A percentile compares a stretch with the other conserved stretches of the same genome.
Conservation (phyloP, 2,113 vertebrate genomes). For the Urocitellus parryii region DNA sequence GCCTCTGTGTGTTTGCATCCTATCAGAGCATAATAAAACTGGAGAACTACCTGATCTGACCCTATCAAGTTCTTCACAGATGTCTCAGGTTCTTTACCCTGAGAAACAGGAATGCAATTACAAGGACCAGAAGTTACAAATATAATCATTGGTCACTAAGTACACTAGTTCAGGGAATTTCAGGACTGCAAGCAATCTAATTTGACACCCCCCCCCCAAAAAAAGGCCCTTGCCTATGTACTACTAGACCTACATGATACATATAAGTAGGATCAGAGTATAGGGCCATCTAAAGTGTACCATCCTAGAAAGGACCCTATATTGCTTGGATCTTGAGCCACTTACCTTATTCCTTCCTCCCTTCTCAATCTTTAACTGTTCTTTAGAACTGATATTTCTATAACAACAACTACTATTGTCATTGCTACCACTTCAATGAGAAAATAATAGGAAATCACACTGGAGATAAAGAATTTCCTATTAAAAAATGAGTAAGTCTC, state of each 20-base stretch:
- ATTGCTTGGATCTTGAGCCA: not conserved
- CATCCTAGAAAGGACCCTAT: not conserved
- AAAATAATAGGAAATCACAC: not conserved
- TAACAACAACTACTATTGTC: not conserved
- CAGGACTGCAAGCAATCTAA: not conserved
- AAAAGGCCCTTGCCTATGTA: fast-evolving
- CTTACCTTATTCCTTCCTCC: not conserved
- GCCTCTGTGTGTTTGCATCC: not conserved
- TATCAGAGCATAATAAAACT: conserved; percentile 1
- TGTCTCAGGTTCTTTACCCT: not conserved
- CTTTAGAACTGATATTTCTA: not conserved
- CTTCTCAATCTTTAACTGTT: not conserved
- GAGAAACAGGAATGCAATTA: not conserved
- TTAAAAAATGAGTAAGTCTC: not conserved
- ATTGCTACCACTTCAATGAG: not conserved
- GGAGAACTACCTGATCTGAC: not conserved
- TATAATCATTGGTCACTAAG: not conserved
- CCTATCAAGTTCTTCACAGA: not conserved
- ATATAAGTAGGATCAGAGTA: not conserved
- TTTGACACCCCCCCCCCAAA: too few relatives aligned
- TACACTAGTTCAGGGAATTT: not conserved
- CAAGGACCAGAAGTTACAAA: not conserved
- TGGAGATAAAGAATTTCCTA: not conserved
- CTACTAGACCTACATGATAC: not conserved
- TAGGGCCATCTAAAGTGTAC: not conserved